Evolutionary conservation across 2,113 vertebrate species (phyloP).

Genomic region (Serinus canaria): DNA sequence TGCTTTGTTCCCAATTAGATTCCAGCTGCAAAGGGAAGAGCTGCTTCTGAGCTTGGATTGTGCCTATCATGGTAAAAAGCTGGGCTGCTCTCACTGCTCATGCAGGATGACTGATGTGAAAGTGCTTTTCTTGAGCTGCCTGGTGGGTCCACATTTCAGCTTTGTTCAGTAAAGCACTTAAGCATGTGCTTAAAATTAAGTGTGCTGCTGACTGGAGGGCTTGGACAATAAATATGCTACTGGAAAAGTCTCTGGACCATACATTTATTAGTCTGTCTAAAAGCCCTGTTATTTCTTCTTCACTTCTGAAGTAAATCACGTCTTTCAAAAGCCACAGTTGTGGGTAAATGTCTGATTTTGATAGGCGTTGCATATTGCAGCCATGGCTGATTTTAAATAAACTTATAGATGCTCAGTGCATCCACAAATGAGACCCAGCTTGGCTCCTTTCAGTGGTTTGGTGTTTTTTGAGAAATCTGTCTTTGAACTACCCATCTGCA

Average conservation of each 20-base stretch:
- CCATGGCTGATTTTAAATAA: conserved; percentile 42
- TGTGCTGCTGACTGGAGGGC: conserved; percentile 45
- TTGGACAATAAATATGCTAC: conserved; percentile 58
- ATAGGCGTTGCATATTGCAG: conserved; percentile 25
- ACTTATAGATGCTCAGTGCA: background rate
- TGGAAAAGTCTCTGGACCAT: conserved; percentile 53
- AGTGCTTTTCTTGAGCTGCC: conserved; percentile 10
- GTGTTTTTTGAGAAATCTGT: conserved; percentile 23
- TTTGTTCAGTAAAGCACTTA: conserved; percentile 52
- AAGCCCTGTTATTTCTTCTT: conserved; percentile 57
- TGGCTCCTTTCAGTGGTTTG: conserved; percentile 35
- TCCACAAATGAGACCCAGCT: conserved; percentile 38
- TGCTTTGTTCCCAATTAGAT: background rate
- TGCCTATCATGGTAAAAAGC: background rate
- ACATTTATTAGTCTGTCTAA: conserved; percentile 47
- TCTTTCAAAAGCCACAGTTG: conserved; percentile 44
- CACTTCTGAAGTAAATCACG: conserved; percentile 43
- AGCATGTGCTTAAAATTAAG: conserved; percentile 67
- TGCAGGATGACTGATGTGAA: conserved; percentile 9
- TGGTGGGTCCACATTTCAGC: conserved; percentile 22
- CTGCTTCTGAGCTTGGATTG: background rate
- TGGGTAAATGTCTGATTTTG: conserved; percentile 23
- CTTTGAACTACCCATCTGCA: conserved; percentile 62
- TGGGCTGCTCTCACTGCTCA: background rate
- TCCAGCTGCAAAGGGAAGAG: background rate